Base-by-base conservation (phyloP, 2,888 invertebrate species). In the Volucella zonaria region DNA sequence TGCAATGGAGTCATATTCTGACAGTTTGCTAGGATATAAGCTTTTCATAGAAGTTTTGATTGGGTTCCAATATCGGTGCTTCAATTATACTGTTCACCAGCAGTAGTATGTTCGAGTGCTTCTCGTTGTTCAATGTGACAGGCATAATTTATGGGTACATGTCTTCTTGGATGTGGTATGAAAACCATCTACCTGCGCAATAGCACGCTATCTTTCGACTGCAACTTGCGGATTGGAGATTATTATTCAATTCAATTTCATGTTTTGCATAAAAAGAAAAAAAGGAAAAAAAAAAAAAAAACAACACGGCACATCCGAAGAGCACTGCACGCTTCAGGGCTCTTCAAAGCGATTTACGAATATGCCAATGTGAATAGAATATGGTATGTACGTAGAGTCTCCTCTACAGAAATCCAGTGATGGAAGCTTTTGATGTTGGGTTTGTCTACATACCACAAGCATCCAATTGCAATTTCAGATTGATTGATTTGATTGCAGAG, bases 191-290 rank as follows among this genome's bases (percentile, higher is more conserved):
- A 12, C 40, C 51, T 31, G 61, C 31, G 31, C 56, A 67, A 61
- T 61, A 47, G 52, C 62, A 58, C 68, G 62, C 79, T 79, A 70
- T 79, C 82, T 82, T 79, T 74, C 68, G 47, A 70, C 74, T 54
- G 74, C 51, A 73, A 67, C 49, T 73, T 67, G 47, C 49, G 61
- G 62, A 73, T 73, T 82, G 78, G 58, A 73, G 73, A 82, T 82
- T 82, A 78, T 74, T 79, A 82, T 82, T 82, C 82, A 79, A 82
- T 82, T 82, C 82, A 79, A 82, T 82, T 79, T 79, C 68, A 79
- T 67, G 47, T 66, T 82, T 49, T 64, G 51, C 14, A 59, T 12
- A 51, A 31, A 31, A 3, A 23, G 15, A 23, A 61, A 49, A 14
- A 15, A 51, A 18, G 1, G 59, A 56, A 62, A 62, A 49, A 52